Evolutionary conservation across 2,797 vertebrate species (phyloP).

Genomic region (Chromobotia macracanthus): DNA sequence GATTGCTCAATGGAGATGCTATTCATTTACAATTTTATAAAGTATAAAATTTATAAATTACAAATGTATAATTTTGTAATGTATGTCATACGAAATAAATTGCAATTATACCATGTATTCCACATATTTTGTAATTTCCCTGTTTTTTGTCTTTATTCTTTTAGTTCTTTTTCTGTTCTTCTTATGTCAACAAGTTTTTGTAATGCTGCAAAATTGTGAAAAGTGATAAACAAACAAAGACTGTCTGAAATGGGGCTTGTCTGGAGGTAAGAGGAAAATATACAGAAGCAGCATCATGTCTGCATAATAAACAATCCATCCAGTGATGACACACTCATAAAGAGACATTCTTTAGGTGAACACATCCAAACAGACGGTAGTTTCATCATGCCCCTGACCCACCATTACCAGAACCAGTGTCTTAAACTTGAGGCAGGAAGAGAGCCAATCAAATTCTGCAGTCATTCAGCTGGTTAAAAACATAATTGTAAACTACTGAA

Average conservation of each 20-base stretch:
- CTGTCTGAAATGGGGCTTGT: no score
- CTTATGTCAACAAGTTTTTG: no score
- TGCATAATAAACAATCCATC: slow-evolving; percentile 11
- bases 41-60: no score
- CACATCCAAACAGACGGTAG: slow-evolving; percentile 57
- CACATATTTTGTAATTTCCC: no score
- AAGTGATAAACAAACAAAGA: no score
- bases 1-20: neutral
- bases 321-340: slow-evolving; percentile 28
- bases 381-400: slow-evolving; percentile 61
- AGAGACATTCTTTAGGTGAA: slow-evolving; percentile 51
- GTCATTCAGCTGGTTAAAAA: slow-evolving; percentile 70
- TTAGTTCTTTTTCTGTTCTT: no score
- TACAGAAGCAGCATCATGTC: slow-evolving; percentile 16
- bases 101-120: no score
- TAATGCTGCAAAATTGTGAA: no score
- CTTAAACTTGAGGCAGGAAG: slow-evolving; percentile 38
- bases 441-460: slow-evolving; percentile 36
- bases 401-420: slow-evolving; percentile 32
- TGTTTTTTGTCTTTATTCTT: no score
- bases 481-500: neutral
- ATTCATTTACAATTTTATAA: no score
- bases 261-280: slow-evolving; percentile 16
- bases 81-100: no score
- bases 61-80: no score